Conservation (phyloP, 2,888 invertebrate genomes). For the Kuschelorhynchus macadamiae region DNA sequence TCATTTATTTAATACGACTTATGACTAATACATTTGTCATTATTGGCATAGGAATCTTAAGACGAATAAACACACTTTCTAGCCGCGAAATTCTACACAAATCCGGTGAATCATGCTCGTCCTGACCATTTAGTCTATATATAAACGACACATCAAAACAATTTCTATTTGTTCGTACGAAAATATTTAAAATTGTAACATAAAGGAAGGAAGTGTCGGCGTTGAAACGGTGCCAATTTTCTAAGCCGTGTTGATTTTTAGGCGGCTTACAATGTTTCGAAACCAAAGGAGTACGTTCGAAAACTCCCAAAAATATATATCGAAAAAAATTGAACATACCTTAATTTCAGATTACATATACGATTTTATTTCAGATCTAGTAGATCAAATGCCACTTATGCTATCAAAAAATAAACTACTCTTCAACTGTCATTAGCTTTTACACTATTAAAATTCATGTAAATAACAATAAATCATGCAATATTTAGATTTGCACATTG, state of each 20-base stretch:
- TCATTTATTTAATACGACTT: too few relatives aligned
- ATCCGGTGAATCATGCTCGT: conserved; percentile 28
- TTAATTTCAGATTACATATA: too few relatives aligned
- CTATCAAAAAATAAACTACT: too few relatives aligned
- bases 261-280: conserved; percentile 24
- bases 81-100: conserved; percentile 5
- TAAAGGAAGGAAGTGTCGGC: conserved; percentile 57
- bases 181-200: conserved; percentile 42
- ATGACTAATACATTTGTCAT: conserved; percentile 3
- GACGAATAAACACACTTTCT: not conserved
- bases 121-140: conserved; percentile 15
- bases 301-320: not conserved
- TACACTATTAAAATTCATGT: too few relatives aligned
- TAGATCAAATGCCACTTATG: too few relatives aligned
- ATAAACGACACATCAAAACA: conserved; percentile 31
- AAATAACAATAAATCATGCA: too few relatives aligned
- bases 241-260: conserved; percentile 48
- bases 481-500: too few relatives aligned
- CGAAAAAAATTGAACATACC: not conserved
- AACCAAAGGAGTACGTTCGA: conserved; percentile 17
- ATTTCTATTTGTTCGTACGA: conserved; percentile 32
- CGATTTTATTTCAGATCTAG: too few relatives aligned
- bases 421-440: too few relatives aligned
- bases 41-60: conserved; percentile 8
- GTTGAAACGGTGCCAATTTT: conserved; percentile 56